Evolutionary conservation across 2,888 invertebrate species (phyloP), one percentile per base, ranked within the genome.

Genomic region (Melanchra persicariae): DNA sequence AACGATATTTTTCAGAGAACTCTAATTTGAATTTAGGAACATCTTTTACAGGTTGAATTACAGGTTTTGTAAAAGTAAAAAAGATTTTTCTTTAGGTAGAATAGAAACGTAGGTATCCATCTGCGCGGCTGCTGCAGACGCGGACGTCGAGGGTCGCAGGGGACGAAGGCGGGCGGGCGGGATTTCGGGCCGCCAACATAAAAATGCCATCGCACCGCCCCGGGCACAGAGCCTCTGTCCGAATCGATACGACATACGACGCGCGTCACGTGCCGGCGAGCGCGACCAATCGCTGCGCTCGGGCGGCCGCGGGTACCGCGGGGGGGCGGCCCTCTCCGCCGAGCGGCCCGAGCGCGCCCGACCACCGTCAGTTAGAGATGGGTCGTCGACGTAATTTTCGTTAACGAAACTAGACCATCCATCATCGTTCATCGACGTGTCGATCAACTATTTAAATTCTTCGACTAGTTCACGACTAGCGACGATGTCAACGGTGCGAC

Each of bases 121-220:
- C 86, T 89, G 86, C 87, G 76, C 64, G 40, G n/a, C 58, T 69
- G 62, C 70, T 94, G 90, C 92, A 73, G 79, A 24, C 68, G 87
- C 90, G 90, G 91, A 92, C 89, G 91, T 88, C 85, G 91, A 88
- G 91, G 89, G 90, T 88, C 87, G 93, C 88, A 94, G 93, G 95
- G 94, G 94, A 87, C 89, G 93, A 88, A 91, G 94, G 94, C 93
- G 94, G 94, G 91, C 92, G n/a, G n/a, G n/a, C n/a, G n/a, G n/a
- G n/a, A n/a, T 92, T 93, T 94, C 94, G 88, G 93, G 88, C 92
- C 93, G 94, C 93, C 94, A 97, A 97, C 97, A 97, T 97, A 97
- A 97, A 97, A 97, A 97, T 97, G 97, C 97, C 97, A 97, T 97
- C 97, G 97, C n/a, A n/a, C n/a, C n/a, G n/a, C n/a, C n/a, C n/a